Conservation (phyloP, 2,797 vertebrate species). For the Macropus fuliginosus region DNA sequence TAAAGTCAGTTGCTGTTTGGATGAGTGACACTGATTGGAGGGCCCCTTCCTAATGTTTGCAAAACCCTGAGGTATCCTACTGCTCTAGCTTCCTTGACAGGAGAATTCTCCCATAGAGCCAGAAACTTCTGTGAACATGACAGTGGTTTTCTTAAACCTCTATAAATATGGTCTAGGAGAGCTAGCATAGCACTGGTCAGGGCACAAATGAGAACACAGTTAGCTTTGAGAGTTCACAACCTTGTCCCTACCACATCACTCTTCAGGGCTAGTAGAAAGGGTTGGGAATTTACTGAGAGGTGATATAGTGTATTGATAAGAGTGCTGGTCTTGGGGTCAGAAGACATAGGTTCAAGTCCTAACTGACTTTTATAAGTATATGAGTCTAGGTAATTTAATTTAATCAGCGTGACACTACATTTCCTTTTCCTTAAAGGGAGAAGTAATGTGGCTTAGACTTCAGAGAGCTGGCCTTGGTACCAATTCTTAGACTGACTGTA, state of each 20-base stretch:
- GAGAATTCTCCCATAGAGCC: background rate
- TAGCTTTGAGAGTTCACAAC: background rate
- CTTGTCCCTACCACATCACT: background rate
- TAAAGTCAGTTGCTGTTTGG: background rate
- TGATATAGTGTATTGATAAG: background rate
- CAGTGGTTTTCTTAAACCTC: background rate
- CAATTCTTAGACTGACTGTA: background rate
- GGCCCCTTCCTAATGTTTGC: conserved; percentile 4
- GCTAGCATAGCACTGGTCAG: background rate
- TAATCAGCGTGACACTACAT: background rate
- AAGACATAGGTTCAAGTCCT: background rate
- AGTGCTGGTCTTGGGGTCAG: background rate
- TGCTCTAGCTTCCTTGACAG: conserved; percentile 9
- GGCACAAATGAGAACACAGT: background rate
- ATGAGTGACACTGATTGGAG: background rate
- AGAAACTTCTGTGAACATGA: background rate
- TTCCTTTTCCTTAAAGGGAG: background rate
- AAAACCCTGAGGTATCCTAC: conserved; percentile 15
- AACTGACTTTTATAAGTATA: background rate
- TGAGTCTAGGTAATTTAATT: background rate
- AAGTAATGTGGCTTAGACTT: background rate
- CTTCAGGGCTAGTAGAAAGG: background rate
- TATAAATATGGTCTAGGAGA: background rate
- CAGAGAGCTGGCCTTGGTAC: background rate
- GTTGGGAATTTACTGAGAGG: background rate